Percentiles rank a stretch among this genome's conserved stretches.
phyloP scores from a whole-genome alignment of 2,113 vertebrate genomes.

The Rhinopomastus cyanomelas region DNA sequence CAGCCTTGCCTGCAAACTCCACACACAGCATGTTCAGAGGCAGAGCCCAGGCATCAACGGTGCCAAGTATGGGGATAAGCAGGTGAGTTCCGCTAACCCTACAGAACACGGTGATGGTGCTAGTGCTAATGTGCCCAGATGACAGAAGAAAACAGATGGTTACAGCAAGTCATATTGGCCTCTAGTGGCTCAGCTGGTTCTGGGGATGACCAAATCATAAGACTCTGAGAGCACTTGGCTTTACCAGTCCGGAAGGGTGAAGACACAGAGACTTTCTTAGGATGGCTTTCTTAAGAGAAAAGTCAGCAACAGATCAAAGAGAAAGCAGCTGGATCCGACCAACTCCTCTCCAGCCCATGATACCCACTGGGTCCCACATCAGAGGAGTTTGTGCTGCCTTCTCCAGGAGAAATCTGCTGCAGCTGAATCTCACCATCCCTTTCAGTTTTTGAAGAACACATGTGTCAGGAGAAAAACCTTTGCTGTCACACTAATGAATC shows the following conservation, averaged over 20 bases:
- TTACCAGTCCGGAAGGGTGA: conserved; percentile 3
- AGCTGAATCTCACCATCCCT: background rate
- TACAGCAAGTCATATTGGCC: background rate
- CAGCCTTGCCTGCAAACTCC: background rate
- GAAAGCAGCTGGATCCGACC: background rate
- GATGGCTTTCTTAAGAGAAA: background rate
- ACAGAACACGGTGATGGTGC: rapidly evolving
- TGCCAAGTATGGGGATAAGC: background rate
- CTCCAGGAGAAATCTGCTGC: background rate
- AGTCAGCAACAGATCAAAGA: background rate
- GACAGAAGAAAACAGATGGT: background rate
- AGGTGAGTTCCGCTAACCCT: background rate
- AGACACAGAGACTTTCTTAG: background rate
- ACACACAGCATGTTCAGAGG: background rate
- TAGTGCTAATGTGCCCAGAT: background rate
- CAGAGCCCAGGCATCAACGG: background rate
- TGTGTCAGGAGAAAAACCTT: background rate
- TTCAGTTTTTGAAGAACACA: background rate
- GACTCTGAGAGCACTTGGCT: background rate
- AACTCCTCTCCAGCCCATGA: background rate
- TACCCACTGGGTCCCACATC: background rate
- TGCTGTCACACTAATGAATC: background rate
- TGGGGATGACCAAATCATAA: background rate
- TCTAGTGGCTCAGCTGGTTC: conserved; percentile 10
- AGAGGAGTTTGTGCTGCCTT: background rate